These are phyloP conservation scores for Spilarctia lutea DNA, from an alignment of 2,888 invertebrate species.

Conservation along the genomic window DNA sequence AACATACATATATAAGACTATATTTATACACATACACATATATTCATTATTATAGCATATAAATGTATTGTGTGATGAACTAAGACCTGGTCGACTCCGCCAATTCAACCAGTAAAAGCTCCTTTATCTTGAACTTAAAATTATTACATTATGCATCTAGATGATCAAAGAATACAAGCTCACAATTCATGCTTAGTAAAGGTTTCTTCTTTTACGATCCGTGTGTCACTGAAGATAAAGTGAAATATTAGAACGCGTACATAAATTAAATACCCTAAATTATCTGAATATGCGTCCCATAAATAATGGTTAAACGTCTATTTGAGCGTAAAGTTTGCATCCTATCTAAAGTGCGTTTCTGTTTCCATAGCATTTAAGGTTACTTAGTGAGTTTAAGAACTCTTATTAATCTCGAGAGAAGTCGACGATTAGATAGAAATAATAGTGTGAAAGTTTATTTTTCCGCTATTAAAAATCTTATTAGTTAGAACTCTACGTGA, in stretches of 20 bases:
- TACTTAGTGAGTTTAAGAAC: too few relatives aligned
- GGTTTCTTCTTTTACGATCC: not conserved
- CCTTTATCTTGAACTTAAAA: too few relatives aligned
- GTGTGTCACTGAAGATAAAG: constrained; percentile 25
- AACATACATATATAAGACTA: too few relatives aligned
- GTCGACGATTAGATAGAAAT: not conserved
- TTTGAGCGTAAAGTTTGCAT: constrained; percentile 44
- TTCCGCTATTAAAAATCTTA: not conserved
- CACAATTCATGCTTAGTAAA: not conserved
- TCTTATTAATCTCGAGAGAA: not conserved
- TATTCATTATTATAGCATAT: too few relatives aligned
- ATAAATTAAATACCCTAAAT: constrained; percentile 50
- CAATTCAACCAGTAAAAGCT: too few relatives aligned
- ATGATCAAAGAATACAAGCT: too few relatives aligned
- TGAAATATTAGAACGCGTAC: constrained; percentile 36
- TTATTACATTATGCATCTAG: too few relatives aligned
- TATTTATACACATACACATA: too few relatives aligned
- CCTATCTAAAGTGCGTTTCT: not conserved
- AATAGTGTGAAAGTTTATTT: not conserved
- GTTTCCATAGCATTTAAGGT: not conserved
- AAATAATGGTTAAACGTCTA: constrained; percentile 55
- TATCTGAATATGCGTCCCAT: constrained; percentile 58
- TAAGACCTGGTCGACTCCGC: too few relatives aligned
- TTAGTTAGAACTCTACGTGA: not conserved
- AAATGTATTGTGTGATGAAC: too few relatives aligned